These are phyloP conservation scores for Mythimna lalbum DNA, from an alignment of 2,888 invertebrate genomes.

Conservation along the genomic window DNA sequence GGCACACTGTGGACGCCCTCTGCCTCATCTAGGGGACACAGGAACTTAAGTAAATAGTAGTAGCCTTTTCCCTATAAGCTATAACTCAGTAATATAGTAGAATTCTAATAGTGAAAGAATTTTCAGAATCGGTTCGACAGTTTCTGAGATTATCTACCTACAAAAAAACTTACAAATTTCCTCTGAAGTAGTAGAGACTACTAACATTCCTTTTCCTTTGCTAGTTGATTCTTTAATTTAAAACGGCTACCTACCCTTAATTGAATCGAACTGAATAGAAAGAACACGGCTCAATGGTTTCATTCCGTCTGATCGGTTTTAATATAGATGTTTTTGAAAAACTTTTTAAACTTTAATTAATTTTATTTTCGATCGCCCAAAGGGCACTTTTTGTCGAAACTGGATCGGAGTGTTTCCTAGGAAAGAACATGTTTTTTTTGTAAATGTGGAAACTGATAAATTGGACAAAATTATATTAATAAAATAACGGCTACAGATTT, in stretches of 20 bases:
- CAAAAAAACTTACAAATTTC: too few species aligned
- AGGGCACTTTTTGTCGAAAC: slow-evolving; percentile 11
- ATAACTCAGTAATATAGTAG: too few species aligned
- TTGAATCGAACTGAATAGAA: slow-evolving; percentile 22
- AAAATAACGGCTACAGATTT: too few species aligned
- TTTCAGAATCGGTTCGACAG: too few species aligned
- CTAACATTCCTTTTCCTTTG: background rate
- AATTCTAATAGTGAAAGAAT: too few species aligned
- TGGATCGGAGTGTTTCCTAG: background rate
- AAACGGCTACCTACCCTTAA: background rate
- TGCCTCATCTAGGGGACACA: too few species aligned
- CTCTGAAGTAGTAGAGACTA: background rate
- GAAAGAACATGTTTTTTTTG: background rate
- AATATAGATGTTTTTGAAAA: slow-evolving; percentile 59
- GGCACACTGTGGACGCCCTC: too few species aligned
- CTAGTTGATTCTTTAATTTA: slow-evolving; percentile 6
- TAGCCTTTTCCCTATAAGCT: too few species aligned
- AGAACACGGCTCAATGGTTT: slow-evolving; percentile 42
- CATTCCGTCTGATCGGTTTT: slow-evolving; percentile 63
- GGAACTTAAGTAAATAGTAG: too few species aligned
- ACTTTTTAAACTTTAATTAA: slow-evolving; percentile 36
- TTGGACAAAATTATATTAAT: too few species aligned
- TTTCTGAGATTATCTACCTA: too few species aligned
- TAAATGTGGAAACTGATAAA: background rate
- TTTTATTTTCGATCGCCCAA: slow-evolving; percentile 18